Evolutionary conservation across 2,888 invertebrate species (phyloP), one percentile per base, ranked within the genome.

Genomic region (Macrosiphum euphorbiae): DNA sequence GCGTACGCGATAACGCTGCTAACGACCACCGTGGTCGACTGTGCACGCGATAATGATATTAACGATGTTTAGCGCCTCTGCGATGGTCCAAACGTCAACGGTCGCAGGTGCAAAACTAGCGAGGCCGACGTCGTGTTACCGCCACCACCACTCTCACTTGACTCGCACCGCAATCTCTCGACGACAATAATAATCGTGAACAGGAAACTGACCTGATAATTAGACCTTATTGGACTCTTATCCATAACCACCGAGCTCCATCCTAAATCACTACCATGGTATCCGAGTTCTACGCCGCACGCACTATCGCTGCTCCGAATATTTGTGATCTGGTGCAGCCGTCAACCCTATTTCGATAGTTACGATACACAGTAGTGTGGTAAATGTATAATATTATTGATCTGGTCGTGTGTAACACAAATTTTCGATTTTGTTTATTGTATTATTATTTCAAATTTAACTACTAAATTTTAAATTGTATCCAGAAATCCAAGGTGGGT

Each of bases 1-100:
- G 24, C 16, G 28, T 67, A 52, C 91, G 84, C 52, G 91, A 91
- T 91, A 86, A 91, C 85, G 44, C n/a, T 47, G n/a, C 44, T 91
- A 91, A 91, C 91, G 85, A 86, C 85, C 85, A n/a, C 10, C 26
- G 58, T 58, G 58, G 55, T 41, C 28, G 44, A 58, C 61, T 44
- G 85, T 85, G 44, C 28, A 44, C 44, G 47, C 16, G 11, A 91
- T 55, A 85, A 85, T 44, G 91, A 85, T 85, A 55, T 85, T 85
- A 55, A 85, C 84, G 16, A 44, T 41, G 20, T 85, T 44, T 91
- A 91, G 84, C 91, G 8, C 28, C 84, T 91, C 84, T 41, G 55
- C 41, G 41, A 52, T 24, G 8, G 84, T 35, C 41, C 11, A 41
- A 84, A 52, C 28, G 52, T 84, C 90, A 50, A 67, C 67, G 67